These are phyloP conservation scores for Sericinus montela DNA, from an alignment of 2,888 invertebrate species.

Conservation along the genomic window DNA sequence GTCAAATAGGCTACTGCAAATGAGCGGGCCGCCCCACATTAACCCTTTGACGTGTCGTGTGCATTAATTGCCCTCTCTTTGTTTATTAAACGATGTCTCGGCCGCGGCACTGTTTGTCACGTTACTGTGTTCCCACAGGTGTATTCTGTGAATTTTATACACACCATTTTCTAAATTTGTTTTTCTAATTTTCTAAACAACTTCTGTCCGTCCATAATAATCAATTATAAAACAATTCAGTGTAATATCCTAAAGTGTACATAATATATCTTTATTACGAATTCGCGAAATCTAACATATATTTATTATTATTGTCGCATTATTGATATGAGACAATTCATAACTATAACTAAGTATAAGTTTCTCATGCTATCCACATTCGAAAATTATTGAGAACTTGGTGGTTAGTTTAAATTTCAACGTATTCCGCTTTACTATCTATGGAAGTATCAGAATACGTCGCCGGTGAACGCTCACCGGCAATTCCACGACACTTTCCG, in stretches of 20 bases:
- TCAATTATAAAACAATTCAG: too few relatives aligned
- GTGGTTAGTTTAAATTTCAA: neutral
- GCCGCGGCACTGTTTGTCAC: slow-evolving; percentile 54
- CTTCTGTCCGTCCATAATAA: too few relatives aligned
- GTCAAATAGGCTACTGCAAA: slow-evolving; percentile 21
- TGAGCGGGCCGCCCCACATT: slow-evolving; percentile 43
- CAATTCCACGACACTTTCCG: slow-evolving; percentile 42
- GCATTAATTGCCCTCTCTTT: slow-evolving; percentile 60
- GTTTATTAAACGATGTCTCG: slow-evolving; percentile 64
- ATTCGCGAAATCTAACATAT: too few relatives aligned
- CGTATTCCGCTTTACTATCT: neutral
- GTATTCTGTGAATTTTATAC: slow-evolving; percentile 35
- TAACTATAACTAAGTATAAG: too few relatives aligned
- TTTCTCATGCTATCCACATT: too few relatives aligned
- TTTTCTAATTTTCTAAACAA: too few relatives aligned
- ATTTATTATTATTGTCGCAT: too few relatives aligned
- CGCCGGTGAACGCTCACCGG: slow-evolving; percentile 20
- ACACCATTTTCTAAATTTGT: too few relatives aligned
- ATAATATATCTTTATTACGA: too few relatives aligned
- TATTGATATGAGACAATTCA: too few relatives aligned
- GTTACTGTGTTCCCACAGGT: slow-evolving; percentile 48
- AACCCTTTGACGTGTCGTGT: slow-evolving; percentile 75
- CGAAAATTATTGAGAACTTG: too few relatives aligned
- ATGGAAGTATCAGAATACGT: neutral
- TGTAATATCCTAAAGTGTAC: too few relatives aligned